These are phyloP conservation scores for Ichneumoninae sp. DNA, from an alignment of 2,888 invertebrate species.

Conservation along the genomic window DNA sequence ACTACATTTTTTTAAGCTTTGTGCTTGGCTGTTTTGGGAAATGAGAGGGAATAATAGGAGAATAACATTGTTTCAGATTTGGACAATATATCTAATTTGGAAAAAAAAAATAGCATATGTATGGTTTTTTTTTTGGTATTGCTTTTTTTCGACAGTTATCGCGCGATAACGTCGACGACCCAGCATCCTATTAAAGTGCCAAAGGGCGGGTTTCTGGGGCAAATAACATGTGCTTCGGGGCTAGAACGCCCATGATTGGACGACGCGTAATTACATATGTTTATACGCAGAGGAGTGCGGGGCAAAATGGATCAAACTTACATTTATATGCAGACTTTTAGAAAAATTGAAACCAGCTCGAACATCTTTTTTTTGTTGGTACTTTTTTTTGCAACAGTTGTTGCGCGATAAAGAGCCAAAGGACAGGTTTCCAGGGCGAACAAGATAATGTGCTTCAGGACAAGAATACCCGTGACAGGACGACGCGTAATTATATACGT, in stretches of 20 bases:
- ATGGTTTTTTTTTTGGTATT: not conserved
- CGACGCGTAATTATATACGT: no score
- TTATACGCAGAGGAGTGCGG: no score
- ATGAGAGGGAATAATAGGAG: not conserved
- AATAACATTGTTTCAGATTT: conserved; percentile 82
- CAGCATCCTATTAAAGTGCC: not conserved
- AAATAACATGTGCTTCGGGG: no score
- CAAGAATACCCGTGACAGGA: no score
- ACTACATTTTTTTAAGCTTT: not conserved
- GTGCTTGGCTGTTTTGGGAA: not conserved
- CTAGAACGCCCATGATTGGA: no score
- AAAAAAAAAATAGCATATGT: no score
- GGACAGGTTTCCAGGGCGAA: not conserved
- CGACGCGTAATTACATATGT: no score
- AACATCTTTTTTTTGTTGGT: not conserved
- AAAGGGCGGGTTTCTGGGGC: not conserved
- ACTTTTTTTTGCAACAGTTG: not conserved
- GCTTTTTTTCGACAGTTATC: not conserved
- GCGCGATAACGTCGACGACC: conserved; percentile 15
- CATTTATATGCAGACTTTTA: no score
- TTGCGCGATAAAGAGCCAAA: conserved; percentile 1
- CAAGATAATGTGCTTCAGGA: no score
- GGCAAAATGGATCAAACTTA: no score
- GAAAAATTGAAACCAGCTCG: no score
- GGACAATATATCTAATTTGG: conserved; percentile 81